These are phyloP conservation scores for Tetraneura akinire DNA, from an alignment of 1,140 invertebrate species.

Conservation along the genomic window DNA sequence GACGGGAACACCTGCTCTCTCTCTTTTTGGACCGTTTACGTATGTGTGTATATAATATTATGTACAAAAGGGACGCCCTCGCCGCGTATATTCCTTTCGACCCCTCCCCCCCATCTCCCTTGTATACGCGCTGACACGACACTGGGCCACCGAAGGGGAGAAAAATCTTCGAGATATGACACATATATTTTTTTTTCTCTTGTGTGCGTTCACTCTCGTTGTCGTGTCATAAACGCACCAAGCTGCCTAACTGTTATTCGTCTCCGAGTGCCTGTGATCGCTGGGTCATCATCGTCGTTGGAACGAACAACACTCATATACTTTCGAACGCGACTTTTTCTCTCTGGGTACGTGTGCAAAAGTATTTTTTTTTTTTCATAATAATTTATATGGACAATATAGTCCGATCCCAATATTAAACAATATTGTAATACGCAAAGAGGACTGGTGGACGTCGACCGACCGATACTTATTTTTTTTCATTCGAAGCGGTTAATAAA, in stretches of 20 bases:
- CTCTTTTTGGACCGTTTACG: background rate
- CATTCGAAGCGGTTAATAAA: constrained; percentile 9
- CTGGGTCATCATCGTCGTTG: constrained; percentile 1
- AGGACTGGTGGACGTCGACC: too few species aligned
- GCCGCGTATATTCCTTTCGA: background rate
- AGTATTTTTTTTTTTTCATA: too few species aligned
- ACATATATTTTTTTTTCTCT: constrained; percentile 9
- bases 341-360: constrained; percentile 15
- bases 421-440: too few species aligned
- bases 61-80: constrained; percentile 25
- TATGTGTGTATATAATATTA: too few species aligned
- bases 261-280: background rate
- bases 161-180: constrained; percentile 20
- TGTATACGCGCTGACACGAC: too few species aligned
- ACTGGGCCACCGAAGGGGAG: background rate
- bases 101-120: too few species aligned
- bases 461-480: too few species aligned
- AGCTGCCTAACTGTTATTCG: background rate
- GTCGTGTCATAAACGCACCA: background rate
- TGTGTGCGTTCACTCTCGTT: background rate
- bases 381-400: too few species aligned
- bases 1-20: constrained; percentile 25
- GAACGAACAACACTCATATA: background rate
- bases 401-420: too few species aligned
- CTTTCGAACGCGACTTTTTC: background rate